These are phyloP conservation scores for Parnassius glacialis DNA, from an alignment of 2,888 invertebrate species.

Conservation along the genomic window DNA sequence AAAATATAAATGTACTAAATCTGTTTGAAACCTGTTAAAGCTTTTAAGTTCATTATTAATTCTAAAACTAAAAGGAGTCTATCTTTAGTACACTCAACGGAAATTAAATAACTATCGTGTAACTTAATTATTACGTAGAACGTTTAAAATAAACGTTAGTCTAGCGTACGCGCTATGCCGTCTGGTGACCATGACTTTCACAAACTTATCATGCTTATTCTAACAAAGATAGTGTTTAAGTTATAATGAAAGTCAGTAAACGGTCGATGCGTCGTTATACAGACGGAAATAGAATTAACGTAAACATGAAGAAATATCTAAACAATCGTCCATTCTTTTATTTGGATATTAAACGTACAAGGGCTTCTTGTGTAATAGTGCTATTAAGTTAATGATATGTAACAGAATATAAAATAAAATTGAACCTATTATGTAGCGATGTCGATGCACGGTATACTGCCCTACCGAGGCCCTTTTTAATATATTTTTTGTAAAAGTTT, in stretches of 20 bases:
- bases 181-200: slow-evolving; percentile 34
- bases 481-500: slow-evolving; percentile 62
- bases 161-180: slow-evolving; percentile 35
- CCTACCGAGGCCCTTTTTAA: slow-evolving; percentile 44
- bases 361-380: slow-evolving; percentile 50
- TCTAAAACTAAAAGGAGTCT: background rate
- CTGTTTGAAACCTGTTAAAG: too few species aligned
- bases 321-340: slow-evolving; percentile 39
- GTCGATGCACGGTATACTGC: slow-evolving; percentile 33
- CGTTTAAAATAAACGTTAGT: slow-evolving; percentile 42
- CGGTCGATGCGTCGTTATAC: slow-evolving; percentile 25
- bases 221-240: slow-evolving; percentile 1
- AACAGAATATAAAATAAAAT: slow-evolving; percentile 57
- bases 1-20: too few species aligned
- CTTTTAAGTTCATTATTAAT: too few species aligned
- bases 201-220: background rate
- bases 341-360: slow-evolving; percentile 39
- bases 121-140: slow-evolving; percentile 34
- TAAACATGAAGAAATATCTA: slow-evolving; percentile 36
- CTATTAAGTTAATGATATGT: slow-evolving; percentile 64
- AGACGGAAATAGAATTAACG: slow-evolving; percentile 37
- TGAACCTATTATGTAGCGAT: slow-evolving; percentile 40
- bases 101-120: slow-evolving; percentile 63
- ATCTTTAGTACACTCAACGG: slow-evolving; percentile 53
- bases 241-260: slow-evolving; percentile 23